Evolutionary conservation across 2,113 vertebrate species (phyloP).

Genomic region (Casuarius casuarius): DNA sequence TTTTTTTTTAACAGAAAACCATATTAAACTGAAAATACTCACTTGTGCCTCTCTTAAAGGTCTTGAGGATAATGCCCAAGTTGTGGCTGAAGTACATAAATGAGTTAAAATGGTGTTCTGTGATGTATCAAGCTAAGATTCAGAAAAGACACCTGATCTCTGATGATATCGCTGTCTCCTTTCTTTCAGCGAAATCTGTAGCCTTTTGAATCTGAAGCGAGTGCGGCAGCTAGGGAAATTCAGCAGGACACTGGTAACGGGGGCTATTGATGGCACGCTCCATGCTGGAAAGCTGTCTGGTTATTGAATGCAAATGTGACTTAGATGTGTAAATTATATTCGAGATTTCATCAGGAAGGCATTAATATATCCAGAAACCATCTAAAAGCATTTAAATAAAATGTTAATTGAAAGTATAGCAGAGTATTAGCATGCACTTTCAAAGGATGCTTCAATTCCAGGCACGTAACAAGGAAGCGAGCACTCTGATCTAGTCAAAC

Average conservation of each 20-base stretch:
- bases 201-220: background rate
- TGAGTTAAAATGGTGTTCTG: background rate
- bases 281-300: slow-evolving; percentile 29
- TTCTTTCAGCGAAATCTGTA: background rate
- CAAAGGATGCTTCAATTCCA: slow-evolving; percentile 54
- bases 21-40: background rate
- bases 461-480: slow-evolving; percentile 57
- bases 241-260: background rate
- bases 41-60: background rate
- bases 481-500: slow-evolving; percentile 62
- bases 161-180: background rate
- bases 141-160: background rate
- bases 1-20: background rate
- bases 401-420: slow-evolving; percentile 63
- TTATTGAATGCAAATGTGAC: slow-evolving; percentile 58
- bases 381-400: slow-evolving; percentile 63
- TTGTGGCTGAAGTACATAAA: background rate
- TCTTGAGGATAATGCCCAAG: background rate
- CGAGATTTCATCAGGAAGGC: slow-evolving; percentile 47
- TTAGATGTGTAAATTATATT: slow-evolving; percentile 61
- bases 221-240: background rate
- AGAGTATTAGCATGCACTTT: slow-evolving; percentile 52
- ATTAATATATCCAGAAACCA: slow-evolving; percentile 60
- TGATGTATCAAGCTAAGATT: background rate
- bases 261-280: background rate